A percentile compares a stretch with the other conserved stretches of the same genome.
Evolutionary conservation across 2,888 invertebrate genomes (phyloP).

Genomic region (Eudiplozoon nipponicum): DNA sequence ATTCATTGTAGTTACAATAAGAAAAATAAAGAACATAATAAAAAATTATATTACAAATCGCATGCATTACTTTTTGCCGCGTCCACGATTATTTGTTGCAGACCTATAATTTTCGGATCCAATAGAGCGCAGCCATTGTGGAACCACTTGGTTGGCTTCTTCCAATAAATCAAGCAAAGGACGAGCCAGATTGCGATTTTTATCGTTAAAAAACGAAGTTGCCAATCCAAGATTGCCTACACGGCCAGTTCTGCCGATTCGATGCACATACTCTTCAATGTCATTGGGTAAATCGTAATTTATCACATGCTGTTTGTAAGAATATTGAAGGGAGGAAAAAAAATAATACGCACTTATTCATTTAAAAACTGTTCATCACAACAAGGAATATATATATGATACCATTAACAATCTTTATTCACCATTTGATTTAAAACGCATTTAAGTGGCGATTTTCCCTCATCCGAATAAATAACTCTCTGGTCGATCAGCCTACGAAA

Average conservation of each 20-base stretch:
- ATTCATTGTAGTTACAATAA: too few species aligned
- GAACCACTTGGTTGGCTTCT: conserved; percentile 81
- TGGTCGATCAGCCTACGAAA: too few species aligned
- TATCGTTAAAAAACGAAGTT: conserved; percentile 91
- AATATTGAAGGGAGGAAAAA: conserved; percentile 1
- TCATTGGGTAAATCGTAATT: conserved; percentile 94
- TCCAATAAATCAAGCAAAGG: conserved; percentile 62
- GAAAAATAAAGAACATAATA: too few species aligned
- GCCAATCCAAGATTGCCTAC: conserved; percentile 90
- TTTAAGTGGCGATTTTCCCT: too few species aligned
- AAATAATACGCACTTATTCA: not conserved
- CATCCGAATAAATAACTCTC: too few species aligned
- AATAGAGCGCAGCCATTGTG: conserved; percentile 41
- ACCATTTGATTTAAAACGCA: too few species aligned
- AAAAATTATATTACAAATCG: too few species aligned
- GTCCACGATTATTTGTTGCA: too few species aligned
- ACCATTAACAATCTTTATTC: too few species aligned
- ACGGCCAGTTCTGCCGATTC: conserved; percentile 85
- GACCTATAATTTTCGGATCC: too few species aligned
- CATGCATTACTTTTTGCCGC: too few species aligned
- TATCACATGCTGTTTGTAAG: conserved; percentile 43
- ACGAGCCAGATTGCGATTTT: conserved; percentile 66
- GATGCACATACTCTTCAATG: conserved; percentile 91
- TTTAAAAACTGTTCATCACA: not conserved
- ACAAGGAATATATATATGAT: too few species aligned